Evolutionary conservation across 2,888 invertebrate species (phyloP).

Genomic region (Trichogramma evanescens): DNA sequence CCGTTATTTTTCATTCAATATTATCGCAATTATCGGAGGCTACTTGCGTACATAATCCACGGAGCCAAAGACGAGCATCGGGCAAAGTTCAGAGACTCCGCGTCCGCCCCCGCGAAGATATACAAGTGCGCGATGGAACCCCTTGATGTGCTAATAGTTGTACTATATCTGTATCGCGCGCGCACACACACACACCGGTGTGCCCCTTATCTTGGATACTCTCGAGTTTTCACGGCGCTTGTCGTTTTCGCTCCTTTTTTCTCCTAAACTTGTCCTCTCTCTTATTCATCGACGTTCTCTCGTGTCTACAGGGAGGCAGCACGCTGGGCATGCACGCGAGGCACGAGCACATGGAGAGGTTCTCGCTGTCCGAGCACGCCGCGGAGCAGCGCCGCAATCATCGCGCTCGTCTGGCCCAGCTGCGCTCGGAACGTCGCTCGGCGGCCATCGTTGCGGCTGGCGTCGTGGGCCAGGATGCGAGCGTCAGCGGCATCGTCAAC

Average conservation of each 20-base stretch:
- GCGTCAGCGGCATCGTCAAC: too few relatives aligned
- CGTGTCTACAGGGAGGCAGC: conserved; percentile 38
- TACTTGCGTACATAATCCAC: too few relatives aligned
- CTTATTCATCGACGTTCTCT: neutral
- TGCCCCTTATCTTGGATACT: too few relatives aligned
- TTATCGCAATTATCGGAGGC: too few relatives aligned
- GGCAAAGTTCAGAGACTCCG: neutral
- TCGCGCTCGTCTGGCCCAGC: conserved; percentile 67
- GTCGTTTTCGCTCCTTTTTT: too few relatives aligned
- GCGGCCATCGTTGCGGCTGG: conserved; percentile 40
- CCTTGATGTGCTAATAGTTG: neutral
- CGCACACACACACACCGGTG: too few relatives aligned
- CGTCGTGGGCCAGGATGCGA: too few relatives aligned
- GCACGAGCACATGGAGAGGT: conserved; percentile 65
- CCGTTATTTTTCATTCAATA: too few relatives aligned
- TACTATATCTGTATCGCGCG: too few relatives aligned
- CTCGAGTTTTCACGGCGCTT: too few relatives aligned
- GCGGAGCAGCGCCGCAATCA: conserved; percentile 81
- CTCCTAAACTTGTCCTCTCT: neutral
- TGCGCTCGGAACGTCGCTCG: conserved; percentile 64
- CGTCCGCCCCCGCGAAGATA: neutral
- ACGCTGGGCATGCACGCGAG: conserved; percentile 86
- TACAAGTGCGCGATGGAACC: conserved; percentile 1
- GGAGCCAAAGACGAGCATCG: neutral
- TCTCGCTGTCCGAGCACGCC: conserved; percentile 82